Evolutionary conservation across 1,140 invertebrate genomes (phyloP).

Genomic region (Mya arenaria): DNA sequence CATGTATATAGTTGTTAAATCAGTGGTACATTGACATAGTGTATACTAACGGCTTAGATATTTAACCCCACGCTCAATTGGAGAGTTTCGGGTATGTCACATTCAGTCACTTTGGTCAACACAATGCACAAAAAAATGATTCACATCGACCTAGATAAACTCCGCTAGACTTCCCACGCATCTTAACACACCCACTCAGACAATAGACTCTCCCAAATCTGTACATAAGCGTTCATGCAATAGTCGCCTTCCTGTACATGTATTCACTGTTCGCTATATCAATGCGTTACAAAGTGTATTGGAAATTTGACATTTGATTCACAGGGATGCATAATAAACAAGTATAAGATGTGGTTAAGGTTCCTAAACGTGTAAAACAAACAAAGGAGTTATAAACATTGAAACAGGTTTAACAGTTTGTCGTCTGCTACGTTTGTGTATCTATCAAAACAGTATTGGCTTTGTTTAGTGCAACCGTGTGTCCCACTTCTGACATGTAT

Average conservation of each 20-base stretch:
- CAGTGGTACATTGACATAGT: too few relatives aligned
- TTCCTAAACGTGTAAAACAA: not conserved
- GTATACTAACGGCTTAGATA: too few relatives aligned
- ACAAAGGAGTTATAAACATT: too few relatives aligned
- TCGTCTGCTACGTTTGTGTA: not conserved
- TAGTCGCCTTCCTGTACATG: not conserved
- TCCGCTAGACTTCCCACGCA: not conserved
- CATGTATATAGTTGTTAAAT: too few relatives aligned
- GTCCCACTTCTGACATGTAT: not conserved
- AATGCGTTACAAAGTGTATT: not conserved
- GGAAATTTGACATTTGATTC: conserved; percentile 11
- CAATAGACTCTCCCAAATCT: not conserved
- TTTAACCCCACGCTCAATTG: too few relatives aligned
- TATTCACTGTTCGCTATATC: not conserved
- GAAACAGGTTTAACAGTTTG: not conserved
- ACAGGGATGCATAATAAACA: not conserved
- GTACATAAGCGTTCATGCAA: not conserved
- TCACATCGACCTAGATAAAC: not conserved
- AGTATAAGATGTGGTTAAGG: not conserved
- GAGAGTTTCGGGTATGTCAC: too few relatives aligned
- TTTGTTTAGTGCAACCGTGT: not conserved
- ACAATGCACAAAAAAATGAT: not conserved
- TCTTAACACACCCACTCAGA: not conserved
- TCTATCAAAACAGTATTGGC: not conserved
- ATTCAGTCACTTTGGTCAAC: too few relatives aligned